phyloP scores from a whole-genome alignment of 2,888 invertebrate species.

The Eupithecia vulgata region DNA sequence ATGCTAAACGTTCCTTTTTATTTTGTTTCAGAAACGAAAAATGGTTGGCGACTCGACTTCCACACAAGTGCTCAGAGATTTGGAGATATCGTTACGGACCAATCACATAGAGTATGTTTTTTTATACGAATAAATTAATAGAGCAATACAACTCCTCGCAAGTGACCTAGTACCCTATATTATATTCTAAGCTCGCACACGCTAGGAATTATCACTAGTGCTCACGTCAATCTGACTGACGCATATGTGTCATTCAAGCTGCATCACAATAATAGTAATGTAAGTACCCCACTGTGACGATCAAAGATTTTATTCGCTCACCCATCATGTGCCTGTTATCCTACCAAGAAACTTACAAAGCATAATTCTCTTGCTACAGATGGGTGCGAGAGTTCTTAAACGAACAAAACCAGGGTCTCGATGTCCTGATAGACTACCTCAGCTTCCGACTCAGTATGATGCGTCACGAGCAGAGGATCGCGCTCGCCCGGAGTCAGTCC shows the following conservation, averaged over 20 bases:
- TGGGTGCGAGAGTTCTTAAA: constrained; percentile 99
- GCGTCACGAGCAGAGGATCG: constrained; percentile 93
- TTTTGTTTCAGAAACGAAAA: constrained; percentile 93
- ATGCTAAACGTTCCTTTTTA: constrained; percentile 16
- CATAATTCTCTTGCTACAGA: constrained; percentile 74
- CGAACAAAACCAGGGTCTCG: constrained; percentile 97
- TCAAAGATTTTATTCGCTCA: no score
- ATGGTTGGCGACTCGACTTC: constrained; percentile 98
- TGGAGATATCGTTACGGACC: constrained; percentile 99
- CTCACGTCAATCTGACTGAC: no score
- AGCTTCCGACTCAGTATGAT: constrained; percentile 97
- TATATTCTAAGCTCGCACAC: background rate
- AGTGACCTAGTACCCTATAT: no score
- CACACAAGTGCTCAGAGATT: constrained; percentile 98
- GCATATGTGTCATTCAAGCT: no score
- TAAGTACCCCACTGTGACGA: no score
- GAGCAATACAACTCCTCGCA: no score
- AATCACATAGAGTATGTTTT: constrained; percentile 98
- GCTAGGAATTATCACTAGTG: no score
- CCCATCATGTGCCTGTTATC: background rate
- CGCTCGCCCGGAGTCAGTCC: constrained; percentile 89
- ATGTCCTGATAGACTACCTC: constrained; percentile 98
- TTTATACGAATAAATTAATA: background rate
- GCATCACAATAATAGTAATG: no score
- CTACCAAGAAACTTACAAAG: constrained; percentile 1